Evolutionary conservation across 2,113 vertebrate species (phyloP), one percentile per base, ranked within the genome.

Genomic region (Cryptomyrus ogoouensis): DNA sequence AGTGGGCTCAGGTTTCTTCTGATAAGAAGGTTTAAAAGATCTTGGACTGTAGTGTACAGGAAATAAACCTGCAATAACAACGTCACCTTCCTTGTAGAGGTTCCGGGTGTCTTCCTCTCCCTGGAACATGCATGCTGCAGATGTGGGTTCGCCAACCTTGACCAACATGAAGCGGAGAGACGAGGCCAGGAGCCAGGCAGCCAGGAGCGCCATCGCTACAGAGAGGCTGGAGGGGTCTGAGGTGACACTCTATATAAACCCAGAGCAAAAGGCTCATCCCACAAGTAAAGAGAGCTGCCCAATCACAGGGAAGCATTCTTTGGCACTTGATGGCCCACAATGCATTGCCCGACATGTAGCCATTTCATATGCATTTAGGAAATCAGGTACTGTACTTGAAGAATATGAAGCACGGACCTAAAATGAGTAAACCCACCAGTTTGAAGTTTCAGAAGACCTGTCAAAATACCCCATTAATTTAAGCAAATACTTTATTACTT

Each of bases 11-110:
- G 95, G 95, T 91, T 95, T 94, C 56, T 87, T 90, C 83, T 90
- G 91, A 83, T 93, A 96, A 42, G 93, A 92, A 66, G 42, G 47
- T 56, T 58, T 50, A 90, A 91, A 92, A 15, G 92, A 92, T 44
- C 91, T 70, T 88, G 93, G 93, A 53, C 93, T 95, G 87, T 93
- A 94, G 90, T 96, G 95, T 35, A 96, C 49, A 90, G 95, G 95
- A 66, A 96, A 96, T 83, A 96, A 91, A 0, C 95, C 95, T 46
- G 95, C 95, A 53, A 96, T 89, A 91, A 96, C 92, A 5, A 96
- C 90, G 91, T 96, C 94, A 85, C 95, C 95, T 49, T 93, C 91
- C 88, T 94, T 83, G 74, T 94, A 95, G 47, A 96, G 91, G 80
- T 91, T 93, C 13, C 87, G 83, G 86, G 90, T 90, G 66, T 93